Conservation (phyloP, 1,140 invertebrate genomes). For the Onthophagus taurus region DNA sequence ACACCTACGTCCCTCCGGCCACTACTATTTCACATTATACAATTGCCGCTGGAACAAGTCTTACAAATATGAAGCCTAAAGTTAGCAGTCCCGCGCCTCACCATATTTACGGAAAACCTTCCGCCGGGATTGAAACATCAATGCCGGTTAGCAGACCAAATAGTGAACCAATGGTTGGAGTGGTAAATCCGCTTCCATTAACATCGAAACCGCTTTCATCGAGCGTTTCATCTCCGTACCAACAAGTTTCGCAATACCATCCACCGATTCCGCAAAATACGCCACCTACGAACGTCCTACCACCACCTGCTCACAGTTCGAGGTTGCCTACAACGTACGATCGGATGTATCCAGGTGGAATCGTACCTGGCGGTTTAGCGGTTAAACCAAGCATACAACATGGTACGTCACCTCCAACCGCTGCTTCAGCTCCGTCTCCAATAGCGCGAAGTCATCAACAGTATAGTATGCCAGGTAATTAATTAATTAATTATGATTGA, state of each 20-base stretch:
- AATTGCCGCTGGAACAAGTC: conserved; percentile 24
- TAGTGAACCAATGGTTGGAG: conserved; percentile 32
- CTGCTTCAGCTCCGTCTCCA: conserved; percentile 42
- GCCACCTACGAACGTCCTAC: conserved; percentile 40
- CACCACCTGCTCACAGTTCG: conserved; percentile 49
- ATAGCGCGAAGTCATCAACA: conserved; percentile 40
- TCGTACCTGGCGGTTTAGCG: conserved; percentile 41
- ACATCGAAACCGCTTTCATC: conserved; percentile 31
- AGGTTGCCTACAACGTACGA: conserved; percentile 28
- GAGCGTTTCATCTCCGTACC: conserved; percentile 54
- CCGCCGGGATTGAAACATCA: conserved; percentile 50
- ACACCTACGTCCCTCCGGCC: conserved; percentile 22
- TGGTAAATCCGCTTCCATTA: conserved; percentile 17
- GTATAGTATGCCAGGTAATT: conserved; percentile 34
- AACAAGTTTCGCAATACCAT: conserved; percentile 49
- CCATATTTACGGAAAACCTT: conserved; percentile 66
- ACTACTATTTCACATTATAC: conserved; percentile 31
- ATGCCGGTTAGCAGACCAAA: conserved; percentile 48
- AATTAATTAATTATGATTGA: too few relatives aligned
- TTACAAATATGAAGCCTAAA: conserved; percentile 53
- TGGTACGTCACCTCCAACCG: conserved; percentile 42
- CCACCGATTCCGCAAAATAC: conserved; percentile 29
- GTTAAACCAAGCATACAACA: conserved; percentile 33
- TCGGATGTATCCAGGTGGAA: conserved; percentile 27
- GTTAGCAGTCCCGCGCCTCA: conserved; percentile 69